Evolutionary conservation across 2,888 invertebrate genomes (phyloP).

Genomic region (Lasioglossum morio): DNA sequence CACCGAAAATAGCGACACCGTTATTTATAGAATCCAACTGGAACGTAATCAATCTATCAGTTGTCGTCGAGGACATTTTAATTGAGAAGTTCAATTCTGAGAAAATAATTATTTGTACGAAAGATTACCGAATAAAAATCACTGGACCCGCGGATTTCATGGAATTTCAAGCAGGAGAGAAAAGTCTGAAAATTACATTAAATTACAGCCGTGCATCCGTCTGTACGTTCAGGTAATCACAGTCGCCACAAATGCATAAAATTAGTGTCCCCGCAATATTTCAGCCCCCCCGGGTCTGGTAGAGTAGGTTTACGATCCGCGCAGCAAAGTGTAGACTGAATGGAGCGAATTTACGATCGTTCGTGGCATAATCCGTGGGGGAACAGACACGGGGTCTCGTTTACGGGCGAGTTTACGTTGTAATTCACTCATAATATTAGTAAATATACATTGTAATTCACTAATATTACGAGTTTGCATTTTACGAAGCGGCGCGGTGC

Average conservation of each 20-base stretch:
- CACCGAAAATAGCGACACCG: neutral
- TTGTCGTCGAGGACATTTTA: neutral
- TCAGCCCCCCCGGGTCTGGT: neutral
- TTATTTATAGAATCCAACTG: neutral
- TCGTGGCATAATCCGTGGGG: slow-evolving; percentile 6
- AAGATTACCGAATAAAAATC: too few relatives aligned
- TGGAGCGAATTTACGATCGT: slow-evolving; percentile 12
- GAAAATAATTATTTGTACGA: neutral
- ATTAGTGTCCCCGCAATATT: neutral
- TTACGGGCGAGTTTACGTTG: neutral
- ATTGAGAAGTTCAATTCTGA: neutral
- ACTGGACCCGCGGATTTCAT: too few relatives aligned
- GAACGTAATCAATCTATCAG: neutral
- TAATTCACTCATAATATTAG: slow-evolving; percentile 4
- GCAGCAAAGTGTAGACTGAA: neutral
- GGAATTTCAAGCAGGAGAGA: too few relatives aligned
- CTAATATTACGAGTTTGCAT: slow-evolving; percentile 4
- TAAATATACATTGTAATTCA: slow-evolving; percentile 11
- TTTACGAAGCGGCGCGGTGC: neutral
- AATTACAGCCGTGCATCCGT: neutral
- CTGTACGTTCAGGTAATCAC: neutral
- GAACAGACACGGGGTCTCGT: neutral
- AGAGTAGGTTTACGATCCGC: neutral
- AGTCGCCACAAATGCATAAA: neutral
- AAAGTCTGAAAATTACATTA: neutral